A percentile compares a stretch with the other conserved stretches of the same genome.
phyloP scores from a whole-genome alignment of 2,888 invertebrate genomes.

The Ommatoiulus sabulosus region DNA sequence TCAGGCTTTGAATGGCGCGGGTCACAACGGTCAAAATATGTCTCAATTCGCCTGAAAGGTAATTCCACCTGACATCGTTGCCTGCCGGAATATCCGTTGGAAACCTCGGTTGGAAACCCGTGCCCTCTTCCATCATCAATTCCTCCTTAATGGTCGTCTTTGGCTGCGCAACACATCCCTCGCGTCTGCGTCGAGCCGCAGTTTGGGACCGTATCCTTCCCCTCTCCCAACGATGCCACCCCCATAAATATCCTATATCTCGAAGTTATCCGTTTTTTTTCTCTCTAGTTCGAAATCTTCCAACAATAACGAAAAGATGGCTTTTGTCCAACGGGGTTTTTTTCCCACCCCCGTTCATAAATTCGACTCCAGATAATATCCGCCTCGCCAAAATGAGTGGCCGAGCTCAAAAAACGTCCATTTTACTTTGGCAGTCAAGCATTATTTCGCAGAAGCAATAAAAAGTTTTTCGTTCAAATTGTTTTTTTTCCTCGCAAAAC shows the following conservation, averaged over 20 bases:
- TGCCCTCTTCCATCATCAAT: neutral
- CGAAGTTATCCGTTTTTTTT: neutral
- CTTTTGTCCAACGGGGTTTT: neutral
- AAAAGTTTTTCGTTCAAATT: neutral
- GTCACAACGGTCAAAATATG: neutral
- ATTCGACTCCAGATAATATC: neutral
- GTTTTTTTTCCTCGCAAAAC: neutral
- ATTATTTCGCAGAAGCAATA: neutral
- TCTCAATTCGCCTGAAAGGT: neutral
- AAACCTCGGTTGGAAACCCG: too few species aligned
- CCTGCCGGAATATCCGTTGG: neutral
- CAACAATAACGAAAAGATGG: conserved; percentile 3
- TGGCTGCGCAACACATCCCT: neutral
- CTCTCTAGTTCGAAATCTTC: neutral
- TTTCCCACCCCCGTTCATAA: neutral
- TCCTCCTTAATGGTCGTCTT: neutral
- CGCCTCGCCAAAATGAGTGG: neutral
- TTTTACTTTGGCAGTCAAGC: conserved; percentile 4
- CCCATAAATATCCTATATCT: conserved; percentile 21
- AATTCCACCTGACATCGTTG: neutral
- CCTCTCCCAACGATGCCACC: neutral
- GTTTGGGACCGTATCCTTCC: neutral
- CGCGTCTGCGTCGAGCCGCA: too few species aligned
- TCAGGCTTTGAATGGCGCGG: neutral
- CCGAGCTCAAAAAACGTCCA: neutral